phyloP scores from a whole-genome alignment of 2,888 invertebrate genomes.

The Aleiodes leptofemur region DNA sequence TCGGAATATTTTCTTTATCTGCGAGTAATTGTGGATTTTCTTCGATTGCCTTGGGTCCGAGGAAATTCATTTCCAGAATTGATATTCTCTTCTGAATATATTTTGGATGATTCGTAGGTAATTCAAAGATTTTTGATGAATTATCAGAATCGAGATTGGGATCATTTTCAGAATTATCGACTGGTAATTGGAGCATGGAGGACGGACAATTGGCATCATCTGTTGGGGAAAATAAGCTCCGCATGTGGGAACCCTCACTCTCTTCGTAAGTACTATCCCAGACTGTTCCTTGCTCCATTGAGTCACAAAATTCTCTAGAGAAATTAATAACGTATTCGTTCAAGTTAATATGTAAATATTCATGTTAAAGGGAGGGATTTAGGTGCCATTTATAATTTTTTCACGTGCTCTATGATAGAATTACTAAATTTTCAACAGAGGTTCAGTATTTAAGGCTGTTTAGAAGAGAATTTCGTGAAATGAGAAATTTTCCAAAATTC shows the following conservation, averaged over 20 bases:
- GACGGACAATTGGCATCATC: neutral
- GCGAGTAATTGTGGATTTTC: slow-evolving; percentile 20
- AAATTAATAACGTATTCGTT: neutral
- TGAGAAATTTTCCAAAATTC: too few relatives aligned
- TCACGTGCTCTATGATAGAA: too few relatives aligned
- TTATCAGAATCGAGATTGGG: neutral
- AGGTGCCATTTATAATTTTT: too few relatives aligned
- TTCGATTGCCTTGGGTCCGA: slow-evolving; percentile 13
- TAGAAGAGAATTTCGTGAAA: too few relatives aligned
- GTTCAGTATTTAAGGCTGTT: too few relatives aligned
- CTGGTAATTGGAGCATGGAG: neutral
- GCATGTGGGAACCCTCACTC: slow-evolving; percentile 61
- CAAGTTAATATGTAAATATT: neutral
- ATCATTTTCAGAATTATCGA: neutral
- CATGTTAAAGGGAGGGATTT: too few relatives aligned
- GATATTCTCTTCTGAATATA: neutral
- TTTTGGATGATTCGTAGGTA: too few relatives aligned
- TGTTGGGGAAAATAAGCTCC: neutral
- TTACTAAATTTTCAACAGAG: too few relatives aligned
- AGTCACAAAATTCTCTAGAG: slow-evolving; percentile 68
- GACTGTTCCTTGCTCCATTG: slow-evolving; percentile 66
- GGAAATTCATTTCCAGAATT: neutral
- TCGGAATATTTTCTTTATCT: slow-evolving; percentile 45
- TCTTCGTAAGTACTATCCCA: slow-evolving; percentile 71
- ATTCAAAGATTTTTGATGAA: neutral